Conservation (phyloP, 1,140 invertebrate genomes). For the Sesamia nonagrioides region DNA sequence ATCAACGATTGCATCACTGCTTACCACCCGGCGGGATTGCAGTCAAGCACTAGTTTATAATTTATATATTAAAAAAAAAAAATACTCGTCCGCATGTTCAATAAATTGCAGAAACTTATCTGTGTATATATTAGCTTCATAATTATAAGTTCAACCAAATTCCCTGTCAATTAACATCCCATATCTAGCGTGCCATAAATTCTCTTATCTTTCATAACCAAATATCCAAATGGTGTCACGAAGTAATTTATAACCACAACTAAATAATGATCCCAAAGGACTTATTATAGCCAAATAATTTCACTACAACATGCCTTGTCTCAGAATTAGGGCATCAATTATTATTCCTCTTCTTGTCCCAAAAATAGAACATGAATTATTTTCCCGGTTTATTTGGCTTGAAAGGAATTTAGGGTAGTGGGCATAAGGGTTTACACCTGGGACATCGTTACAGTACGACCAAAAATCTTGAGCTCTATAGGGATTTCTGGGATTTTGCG, state of each 20-base stretch:
- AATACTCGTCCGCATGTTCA: no score
- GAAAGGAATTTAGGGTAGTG: slow-evolving; percentile 44
- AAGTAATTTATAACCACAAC: slow-evolving; percentile 39
- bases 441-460: slow-evolving; percentile 43
- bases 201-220: slow-evolving; percentile 8
- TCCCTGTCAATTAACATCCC: neutral
- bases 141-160: neutral
- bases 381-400: slow-evolving; percentile 44
- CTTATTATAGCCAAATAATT: slow-evolving; percentile 23
- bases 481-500: slow-evolving; percentile 37
- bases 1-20: no score
- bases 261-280: slow-evolving; percentile 34
- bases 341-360: neutral
- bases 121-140: neutral
- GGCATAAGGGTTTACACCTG: slow-evolving; percentile 49
- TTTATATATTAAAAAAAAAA: no score
- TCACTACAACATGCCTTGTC: neutral
- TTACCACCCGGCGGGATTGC: no score
- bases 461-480: slow-evolving; percentile 32
- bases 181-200: slow-evolving; percentile 24
- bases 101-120: no score
- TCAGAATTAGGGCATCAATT: neutral
- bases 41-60: no score
- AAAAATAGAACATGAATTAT: slow-evolving; percentile 45
- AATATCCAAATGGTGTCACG: slow-evolving; percentile 22